Percentiles rank a stretch among this genome's conserved stretches.
Conservation (phyloP, 2,888 invertebrate species). For the Notodonta dromedarius region DNA sequence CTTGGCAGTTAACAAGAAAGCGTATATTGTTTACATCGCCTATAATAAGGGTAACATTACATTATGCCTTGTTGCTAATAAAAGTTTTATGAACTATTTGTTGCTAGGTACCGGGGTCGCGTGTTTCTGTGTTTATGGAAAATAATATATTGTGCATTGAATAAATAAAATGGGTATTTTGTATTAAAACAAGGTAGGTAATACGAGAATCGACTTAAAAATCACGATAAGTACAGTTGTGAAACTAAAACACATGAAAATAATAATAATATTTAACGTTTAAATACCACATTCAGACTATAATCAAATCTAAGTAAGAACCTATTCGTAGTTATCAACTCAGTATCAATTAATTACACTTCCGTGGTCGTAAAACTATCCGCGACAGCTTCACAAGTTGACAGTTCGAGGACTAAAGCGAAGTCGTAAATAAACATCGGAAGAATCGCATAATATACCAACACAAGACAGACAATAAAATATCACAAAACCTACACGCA, state of each 20-base stretch:
- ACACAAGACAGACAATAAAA: neutral
- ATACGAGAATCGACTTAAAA: no score
- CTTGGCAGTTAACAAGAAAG: slow-evolving; percentile 42
- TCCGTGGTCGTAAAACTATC: slow-evolving; percentile 26
- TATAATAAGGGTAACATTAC: slow-evolving; percentile 54
- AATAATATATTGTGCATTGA: neutral
- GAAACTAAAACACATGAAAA: no score
- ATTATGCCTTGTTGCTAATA: slow-evolving; percentile 46
- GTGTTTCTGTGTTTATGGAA: slow-evolving; percentile 19
- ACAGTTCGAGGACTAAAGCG: slow-evolving; percentile 29
- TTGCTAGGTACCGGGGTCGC: slow-evolving; percentile 30
- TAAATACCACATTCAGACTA: neutral
- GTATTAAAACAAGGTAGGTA: no score
- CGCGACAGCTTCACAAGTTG: slow-evolving; percentile 22
- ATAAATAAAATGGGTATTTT: neutral
- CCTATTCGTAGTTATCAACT: slow-evolving; percentile 15
- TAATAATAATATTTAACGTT: neutral
- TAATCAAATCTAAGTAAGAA: neutral
- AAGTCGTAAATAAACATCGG: slow-evolving; percentile 8
- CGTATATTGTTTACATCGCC: slow-evolving; percentile 53
- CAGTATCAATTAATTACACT: slow-evolving; percentile 29
- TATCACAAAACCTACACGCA: no score
- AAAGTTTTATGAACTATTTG: slow-evolving; percentile 40
- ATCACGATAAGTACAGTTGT: no score
- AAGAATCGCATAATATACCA: neutral